These are phyloP conservation scores for Cephus cinctus DNA, from an alignment of 1,140 invertebrate genomes.

Conservation along the genomic window DNA sequence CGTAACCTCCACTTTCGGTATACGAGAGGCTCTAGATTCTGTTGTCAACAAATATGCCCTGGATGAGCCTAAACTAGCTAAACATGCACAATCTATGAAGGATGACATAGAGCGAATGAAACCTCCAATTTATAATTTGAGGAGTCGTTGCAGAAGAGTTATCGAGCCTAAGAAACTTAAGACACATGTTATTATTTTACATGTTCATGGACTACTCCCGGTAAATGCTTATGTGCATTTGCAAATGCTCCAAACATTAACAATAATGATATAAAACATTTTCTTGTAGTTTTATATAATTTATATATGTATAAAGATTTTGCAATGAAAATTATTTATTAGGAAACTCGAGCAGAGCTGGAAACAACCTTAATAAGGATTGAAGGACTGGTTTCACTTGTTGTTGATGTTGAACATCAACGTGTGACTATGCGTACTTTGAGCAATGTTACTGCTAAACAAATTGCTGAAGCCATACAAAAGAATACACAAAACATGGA, in stretches of 20 bases:
- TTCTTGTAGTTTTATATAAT: too few species aligned
- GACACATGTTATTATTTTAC: conserved; percentile 50
- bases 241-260: too few species aligned
- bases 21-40: conserved; percentile 50
- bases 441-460: conserved; percentile 47
- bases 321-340: too few species aligned
- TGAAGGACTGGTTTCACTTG: conserved; percentile 52
- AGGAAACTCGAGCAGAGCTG: conserved; percentile 52
- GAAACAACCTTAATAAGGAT: conserved; percentile 51
- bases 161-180: conserved; percentile 53
- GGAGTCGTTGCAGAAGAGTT: conserved; percentile 48
- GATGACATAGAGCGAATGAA: conserved; percentile 53
- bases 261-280: too few species aligned
- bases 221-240: conserved; percentile 37
- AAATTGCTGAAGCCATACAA: conserved; percentile 51
- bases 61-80: conserved; percentile 42
- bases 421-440: conserved; percentile 53
- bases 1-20: conserved; percentile 53
- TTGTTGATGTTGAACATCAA: conserved; percentile 55
- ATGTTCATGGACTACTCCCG: conserved; percentile 49
- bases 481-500: conserved; percentile 50
- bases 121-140: conserved; percentile 52
- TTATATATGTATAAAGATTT: conserved; percentile 1
- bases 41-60: conserved; percentile 45
- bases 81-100: conserved; percentile 43